Percentiles rank a stretch among this genome's conserved stretches.
Evolutionary conservation across 2,888 invertebrate genomes (phyloP).

Genomic region (Zaprionus lineosus): DNA sequence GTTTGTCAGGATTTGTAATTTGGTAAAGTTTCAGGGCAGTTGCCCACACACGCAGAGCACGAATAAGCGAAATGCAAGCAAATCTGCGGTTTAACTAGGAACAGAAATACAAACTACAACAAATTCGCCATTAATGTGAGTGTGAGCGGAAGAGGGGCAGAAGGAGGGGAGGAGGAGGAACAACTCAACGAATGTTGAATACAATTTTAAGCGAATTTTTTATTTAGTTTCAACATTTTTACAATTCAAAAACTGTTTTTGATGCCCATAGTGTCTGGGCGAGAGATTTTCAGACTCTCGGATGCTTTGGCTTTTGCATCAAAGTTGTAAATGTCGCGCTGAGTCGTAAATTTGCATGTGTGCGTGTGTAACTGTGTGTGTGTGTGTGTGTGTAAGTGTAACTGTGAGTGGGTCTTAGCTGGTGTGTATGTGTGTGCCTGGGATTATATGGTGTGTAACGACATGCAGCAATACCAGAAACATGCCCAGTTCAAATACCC

Average conservation of each 20-base stretch:
- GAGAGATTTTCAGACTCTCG: conserved; percentile 26
- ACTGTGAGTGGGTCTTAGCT: neutral
- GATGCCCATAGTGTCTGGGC: conserved; percentile 32
- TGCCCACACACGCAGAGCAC: conserved; percentile 61
- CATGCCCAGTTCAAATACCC: conserved; percentile 30
- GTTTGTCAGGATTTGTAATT: conserved; percentile 35
- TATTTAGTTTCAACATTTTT: conserved; percentile 74
- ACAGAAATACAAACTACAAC: neutral
- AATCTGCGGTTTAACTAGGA: conserved; percentile 32
- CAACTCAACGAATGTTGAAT: conserved; percentile 34
- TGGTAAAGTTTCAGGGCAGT: conserved; percentile 26
- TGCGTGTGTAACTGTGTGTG: conserved; percentile 1
- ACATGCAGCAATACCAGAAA: conserved; percentile 44
- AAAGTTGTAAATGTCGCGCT: conserved; percentile 80
- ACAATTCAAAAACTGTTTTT: conserved; percentile 64
- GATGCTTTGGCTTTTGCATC: conserved; percentile 56
- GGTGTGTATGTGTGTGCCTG: conserved; percentile 22
- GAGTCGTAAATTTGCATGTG: conserved; percentile 69
- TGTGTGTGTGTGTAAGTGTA: conserved; percentile 1
- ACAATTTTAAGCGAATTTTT: conserved; percentile 63
- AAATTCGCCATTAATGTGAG: conserved; percentile 44
- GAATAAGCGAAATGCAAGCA: too few relatives aligned
- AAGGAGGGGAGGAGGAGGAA: too few relatives aligned
- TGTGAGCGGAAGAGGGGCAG: too few relatives aligned
- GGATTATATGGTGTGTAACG: conserved; percentile 63